Percentiles rank a stretch among this genome's conserved stretches.
These are phyloP conservation scores for Danionella cerebrum DNA, from an alignment of 2,113 vertebrate genomes.

Conservation along the genomic window DNA sequence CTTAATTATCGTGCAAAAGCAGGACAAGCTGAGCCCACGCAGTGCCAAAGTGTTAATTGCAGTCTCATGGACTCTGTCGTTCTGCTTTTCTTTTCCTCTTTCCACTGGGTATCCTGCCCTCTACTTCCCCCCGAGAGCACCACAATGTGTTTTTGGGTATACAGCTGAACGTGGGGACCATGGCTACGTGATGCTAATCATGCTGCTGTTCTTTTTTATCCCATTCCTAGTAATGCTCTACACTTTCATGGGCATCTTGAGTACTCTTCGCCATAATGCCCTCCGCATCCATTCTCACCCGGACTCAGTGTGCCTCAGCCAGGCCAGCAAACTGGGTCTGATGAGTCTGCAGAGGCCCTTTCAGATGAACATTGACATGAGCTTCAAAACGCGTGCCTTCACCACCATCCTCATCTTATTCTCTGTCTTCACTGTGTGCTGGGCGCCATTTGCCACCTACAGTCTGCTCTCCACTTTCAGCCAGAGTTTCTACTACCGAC, in stretches of 20 bases:
- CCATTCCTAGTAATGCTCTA: conserved; percentile 91
- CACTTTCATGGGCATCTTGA: conserved; percentile 92
- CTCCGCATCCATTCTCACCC: conserved; percentile 91
- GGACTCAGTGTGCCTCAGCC: conserved; percentile 88
- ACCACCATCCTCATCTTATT: conserved; percentile 97
- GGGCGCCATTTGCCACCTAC: conserved; percentile 89
- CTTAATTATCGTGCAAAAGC: conserved; percentile 94
- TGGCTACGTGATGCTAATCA: conserved; percentile 80
- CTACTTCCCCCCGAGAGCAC: conserved; percentile 81
- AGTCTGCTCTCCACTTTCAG: conserved; percentile 89
- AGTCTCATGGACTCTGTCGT: conserved; percentile 81
- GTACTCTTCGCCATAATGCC: conserved; percentile 89
- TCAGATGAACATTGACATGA: conserved; percentile 95
- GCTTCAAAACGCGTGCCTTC: conserved; percentile 99
- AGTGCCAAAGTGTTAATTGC: conserved; percentile 85
- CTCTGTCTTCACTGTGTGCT: conserved; percentile 88
- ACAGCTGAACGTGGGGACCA: conserved; percentile 75
- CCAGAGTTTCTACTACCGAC: conserved; percentile 80
- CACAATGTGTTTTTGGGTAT: conserved; percentile 93
- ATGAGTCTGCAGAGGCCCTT: conserved; percentile 92
- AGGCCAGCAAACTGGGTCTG: conserved; percentile 93
- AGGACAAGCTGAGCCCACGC: conserved; percentile 89
- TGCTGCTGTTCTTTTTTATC: conserved; percentile 85
- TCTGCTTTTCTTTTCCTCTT: conserved; percentile 82
- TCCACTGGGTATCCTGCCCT: conserved; percentile 80